A percentile compares a stretch with the other conserved stretches of the same genome.
These are phyloP conservation scores for Pantala flavescens DNA, from an alignment of 1,140 invertebrate genomes.

Conservation along the genomic window DNA sequence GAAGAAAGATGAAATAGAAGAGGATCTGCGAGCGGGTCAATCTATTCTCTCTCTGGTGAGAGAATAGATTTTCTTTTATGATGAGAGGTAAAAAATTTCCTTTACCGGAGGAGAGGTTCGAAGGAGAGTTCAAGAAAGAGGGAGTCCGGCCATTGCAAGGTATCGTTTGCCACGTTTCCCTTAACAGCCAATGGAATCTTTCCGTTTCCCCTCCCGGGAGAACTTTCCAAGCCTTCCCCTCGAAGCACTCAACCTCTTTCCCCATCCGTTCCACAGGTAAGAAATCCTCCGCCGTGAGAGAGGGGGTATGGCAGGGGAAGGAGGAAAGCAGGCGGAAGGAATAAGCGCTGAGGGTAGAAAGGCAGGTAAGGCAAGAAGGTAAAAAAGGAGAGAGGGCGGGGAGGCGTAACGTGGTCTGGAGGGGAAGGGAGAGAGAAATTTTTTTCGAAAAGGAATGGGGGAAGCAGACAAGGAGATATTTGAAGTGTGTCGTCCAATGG, in stretches of 20 bases:
- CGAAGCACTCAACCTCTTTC: not conserved
- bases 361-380: not conserved
- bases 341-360: not conserved
- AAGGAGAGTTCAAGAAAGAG: too few relatives aligned
- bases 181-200: not conserved
- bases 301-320: not conserved
- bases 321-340: constrained; percentile 2
- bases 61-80: too few relatives aligned
- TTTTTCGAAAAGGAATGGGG: not conserved
- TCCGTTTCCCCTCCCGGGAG: constrained; percentile 5
- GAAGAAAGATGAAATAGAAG: too few relatives aligned
- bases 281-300: not conserved
- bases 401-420: not conserved
- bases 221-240: constrained; percentile 4
- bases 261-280: constrained; percentile 1
- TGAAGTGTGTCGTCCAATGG: constrained; percentile 4
- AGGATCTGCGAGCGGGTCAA: too few relatives aligned
- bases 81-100: too few relatives aligned
- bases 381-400: not conserved
- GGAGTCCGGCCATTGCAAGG: not conserved
- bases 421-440: not conserved
- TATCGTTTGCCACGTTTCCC: not conserved
- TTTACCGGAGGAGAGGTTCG: too few relatives aligned
- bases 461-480: constrained; percentile 5
- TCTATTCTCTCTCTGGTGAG: too few relatives aligned